These are phyloP conservation scores for Rostratula benghalensis DNA, from an alignment of 2,113 vertebrate genomes.

Conservation along the genomic window DNA sequence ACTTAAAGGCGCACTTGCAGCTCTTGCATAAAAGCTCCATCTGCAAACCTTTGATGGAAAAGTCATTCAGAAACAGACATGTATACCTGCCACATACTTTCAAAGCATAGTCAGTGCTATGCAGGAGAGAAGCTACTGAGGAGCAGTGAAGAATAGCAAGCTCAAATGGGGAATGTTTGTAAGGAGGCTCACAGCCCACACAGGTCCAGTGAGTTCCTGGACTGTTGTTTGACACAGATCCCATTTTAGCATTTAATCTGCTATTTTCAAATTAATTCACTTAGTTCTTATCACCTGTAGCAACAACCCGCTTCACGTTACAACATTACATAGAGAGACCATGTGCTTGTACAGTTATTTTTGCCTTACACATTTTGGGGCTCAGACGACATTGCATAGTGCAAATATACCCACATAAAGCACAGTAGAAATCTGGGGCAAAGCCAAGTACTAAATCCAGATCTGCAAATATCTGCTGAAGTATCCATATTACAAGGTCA, in stretches of 20 bases:
- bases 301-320: not conserved
- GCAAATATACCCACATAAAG: not conserved
- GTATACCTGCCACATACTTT: not conserved
- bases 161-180: not conserved
- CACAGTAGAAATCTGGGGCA: not conserved
- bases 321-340: not conserved
- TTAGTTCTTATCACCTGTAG: not conserved
- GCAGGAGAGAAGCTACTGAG: not conserved
- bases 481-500: not conserved
- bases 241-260: not conserved
- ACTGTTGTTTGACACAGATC: not conserved
- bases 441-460: not conserved
- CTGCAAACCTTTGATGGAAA: not conserved
- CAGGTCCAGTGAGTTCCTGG: not conserved
- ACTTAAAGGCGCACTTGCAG: not conserved
- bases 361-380: not conserved
- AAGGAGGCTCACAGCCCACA: not conserved
- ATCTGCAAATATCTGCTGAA: not conserved
- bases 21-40: not conserved
- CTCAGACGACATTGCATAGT: not conserved
- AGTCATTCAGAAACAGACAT: not conserved
- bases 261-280: not conserved
- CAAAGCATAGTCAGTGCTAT: not conserved
- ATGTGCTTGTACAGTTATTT: not conserved
- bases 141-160: not conserved